Evolutionary conservation across 2,113 vertebrate genomes (phyloP).

Genomic region (Scophthalmus maximus): DNA sequence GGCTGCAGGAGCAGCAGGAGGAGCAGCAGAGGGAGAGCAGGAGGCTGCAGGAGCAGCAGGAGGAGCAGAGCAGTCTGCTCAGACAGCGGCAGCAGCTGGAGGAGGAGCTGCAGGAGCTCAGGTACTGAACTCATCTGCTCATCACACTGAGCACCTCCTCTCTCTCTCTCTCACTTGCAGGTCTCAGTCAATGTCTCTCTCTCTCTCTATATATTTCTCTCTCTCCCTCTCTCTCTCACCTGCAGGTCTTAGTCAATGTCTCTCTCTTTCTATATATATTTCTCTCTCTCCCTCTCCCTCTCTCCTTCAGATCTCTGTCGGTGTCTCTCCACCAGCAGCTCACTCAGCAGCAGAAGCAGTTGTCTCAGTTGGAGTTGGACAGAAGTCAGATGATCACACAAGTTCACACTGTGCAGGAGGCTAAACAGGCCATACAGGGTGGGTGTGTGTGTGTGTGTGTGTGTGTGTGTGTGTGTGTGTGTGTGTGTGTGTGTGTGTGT

Average conservation of each 20-base stretch:
- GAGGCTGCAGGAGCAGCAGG: slow-evolving; percentile 76
- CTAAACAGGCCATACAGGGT: slow-evolving; percentile 88
- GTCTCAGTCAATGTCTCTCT: too few species aligned
- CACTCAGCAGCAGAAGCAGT: slow-evolving; percentile 79
- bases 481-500: slow-evolving; percentile 67
- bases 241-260: neutral
- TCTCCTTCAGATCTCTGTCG: slow-evolving; percentile 75
- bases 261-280: neutral
- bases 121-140: slow-evolving; percentile 72
- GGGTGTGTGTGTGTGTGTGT: slow-evolving; percentile 17
- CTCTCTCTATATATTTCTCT: too few species aligned
- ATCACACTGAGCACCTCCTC: too few species aligned
- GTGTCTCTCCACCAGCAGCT: slow-evolving; percentile 83
- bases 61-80: slow-evolving; percentile 57
- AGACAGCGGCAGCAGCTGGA: slow-evolving; percentile 69
- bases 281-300: neutral
- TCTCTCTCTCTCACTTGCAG: too few species aligned
- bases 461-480: slow-evolving; percentile 65
- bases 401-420: slow-evolving; percentile 79
- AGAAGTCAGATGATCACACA: slow-evolving; percentile 83
- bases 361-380: slow-evolving; percentile 81
- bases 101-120: slow-evolving; percentile 81
- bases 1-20: slow-evolving; percentile 77
- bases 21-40: slow-evolving; percentile 23
- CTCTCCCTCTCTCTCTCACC: neutral